These are phyloP conservation scores for Sandelia bainsii DNA, from an alignment of 2,797 vertebrate species.

Conservation along the genomic window DNA sequence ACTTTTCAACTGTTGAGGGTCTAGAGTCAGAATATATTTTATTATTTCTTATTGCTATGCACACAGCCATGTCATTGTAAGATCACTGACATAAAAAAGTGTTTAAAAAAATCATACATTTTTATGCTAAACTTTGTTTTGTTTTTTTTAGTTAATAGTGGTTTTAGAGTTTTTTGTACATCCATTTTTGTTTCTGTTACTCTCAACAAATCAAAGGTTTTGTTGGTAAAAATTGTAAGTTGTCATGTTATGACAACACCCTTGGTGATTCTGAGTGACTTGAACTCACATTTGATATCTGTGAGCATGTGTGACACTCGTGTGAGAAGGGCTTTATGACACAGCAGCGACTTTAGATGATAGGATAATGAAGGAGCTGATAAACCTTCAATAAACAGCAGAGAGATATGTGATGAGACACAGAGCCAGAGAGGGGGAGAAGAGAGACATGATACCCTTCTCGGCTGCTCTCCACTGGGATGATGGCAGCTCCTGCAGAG, in stretches of 20 bases:
- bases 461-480: slow-evolving; percentile 72
- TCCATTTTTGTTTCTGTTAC: neutral
- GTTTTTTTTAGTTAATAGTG: no score
- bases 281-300: slow-evolving; percentile 26
- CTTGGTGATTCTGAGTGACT: neutral
- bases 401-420: slow-evolving; percentile 47
- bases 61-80: neutral
- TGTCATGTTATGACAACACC: slow-evolving; percentile 1
- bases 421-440: slow-evolving; percentile 36
- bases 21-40: neutral
- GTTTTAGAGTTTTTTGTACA: neutral
- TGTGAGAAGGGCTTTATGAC: slow-evolving; percentile 39
- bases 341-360: slow-evolving; percentile 52
- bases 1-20: neutral
- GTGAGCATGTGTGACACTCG: slow-evolving; percentile 16
- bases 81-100: neutral
- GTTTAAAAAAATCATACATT: neutral
- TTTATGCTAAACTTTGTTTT: no score
- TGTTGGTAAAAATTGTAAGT: neutral
- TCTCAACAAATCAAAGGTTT: neutral
- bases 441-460: slow-evolving; percentile 68
- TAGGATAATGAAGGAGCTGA: slow-evolving; percentile 52
- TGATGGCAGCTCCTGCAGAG: slow-evolving; percentile 78
- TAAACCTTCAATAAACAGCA: slow-evolving; percentile 69
- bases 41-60: neutral